Conservation (phyloP, 2,797 vertebrate genomes). For the Lepilemur ruficaudatus region DNA sequence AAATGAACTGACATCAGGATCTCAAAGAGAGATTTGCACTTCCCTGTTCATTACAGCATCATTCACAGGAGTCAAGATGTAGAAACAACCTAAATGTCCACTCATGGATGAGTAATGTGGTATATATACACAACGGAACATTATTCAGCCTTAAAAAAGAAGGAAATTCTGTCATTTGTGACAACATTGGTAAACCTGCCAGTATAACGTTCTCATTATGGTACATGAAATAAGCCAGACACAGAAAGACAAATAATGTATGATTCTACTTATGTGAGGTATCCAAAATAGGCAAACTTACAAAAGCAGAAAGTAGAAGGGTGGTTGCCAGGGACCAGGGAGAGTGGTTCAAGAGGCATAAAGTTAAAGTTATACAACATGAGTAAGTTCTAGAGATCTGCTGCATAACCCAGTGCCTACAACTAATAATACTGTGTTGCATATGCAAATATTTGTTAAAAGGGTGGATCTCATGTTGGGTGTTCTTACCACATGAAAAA, state of each 20-base stretch:
- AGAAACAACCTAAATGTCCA: not conserved
- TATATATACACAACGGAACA: fast-evolving
- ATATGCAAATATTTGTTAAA: no score
- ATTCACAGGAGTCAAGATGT: not conserved
- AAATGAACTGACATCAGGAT: not conserved
- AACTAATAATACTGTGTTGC: fast-evolving
- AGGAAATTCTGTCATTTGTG: no score
- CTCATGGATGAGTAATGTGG: fast-evolving
- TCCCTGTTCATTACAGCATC: fast-evolving
- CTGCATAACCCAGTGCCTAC: fast-evolving
- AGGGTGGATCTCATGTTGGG: not conserved
- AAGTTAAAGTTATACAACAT: not conserved
- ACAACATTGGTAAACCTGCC: not conserved
- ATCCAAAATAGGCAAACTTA: not conserved
- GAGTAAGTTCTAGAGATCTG: not conserved
- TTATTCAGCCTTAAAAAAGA: not conserved
- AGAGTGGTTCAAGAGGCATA: fast-evolving
- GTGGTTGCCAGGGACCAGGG: not conserved
- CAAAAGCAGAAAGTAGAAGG: not conserved
- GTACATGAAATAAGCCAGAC: not conserved
- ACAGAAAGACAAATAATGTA: not conserved
- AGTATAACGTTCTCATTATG: no score
- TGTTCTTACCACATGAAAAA: not conserved
- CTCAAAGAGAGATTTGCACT: not conserved
- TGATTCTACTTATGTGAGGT: fast-evolving